phyloP scores from a whole-genome alignment of 1,140 invertebrate genomes.

The Chymomyza costata region DNA sequence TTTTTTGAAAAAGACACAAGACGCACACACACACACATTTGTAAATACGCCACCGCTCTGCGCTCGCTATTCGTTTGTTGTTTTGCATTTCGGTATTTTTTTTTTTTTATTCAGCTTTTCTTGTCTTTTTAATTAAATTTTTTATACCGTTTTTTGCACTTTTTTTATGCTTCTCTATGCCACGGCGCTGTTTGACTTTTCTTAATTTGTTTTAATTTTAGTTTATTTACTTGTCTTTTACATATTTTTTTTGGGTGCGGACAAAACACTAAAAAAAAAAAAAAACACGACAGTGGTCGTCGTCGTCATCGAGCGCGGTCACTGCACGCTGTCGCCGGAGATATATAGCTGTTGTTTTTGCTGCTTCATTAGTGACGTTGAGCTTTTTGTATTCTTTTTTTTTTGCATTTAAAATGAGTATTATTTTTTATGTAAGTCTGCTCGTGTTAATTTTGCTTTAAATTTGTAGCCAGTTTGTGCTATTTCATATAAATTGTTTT shows the following conservation, averaged over 20 bases:
- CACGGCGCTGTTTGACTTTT: conserved; percentile 30
- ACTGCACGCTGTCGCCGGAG: conserved; percentile 15
- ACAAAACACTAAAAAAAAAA: conserved; percentile 38
- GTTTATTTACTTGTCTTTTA: conserved; percentile 35
- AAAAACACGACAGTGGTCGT: conserved; percentile 38
- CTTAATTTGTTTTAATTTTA: conserved; percentile 38
- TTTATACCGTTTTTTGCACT: no score
- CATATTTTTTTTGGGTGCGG: conserved; percentile 52
- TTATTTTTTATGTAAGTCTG: conserved; percentile 11
- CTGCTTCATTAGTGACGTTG: conserved; percentile 4
- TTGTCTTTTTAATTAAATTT: conserved; percentile 11
- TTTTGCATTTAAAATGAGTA: neutral
- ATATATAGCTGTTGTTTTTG: conserved; percentile 20
- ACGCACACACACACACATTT: conserved; percentile 15
- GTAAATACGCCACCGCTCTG: conserved; percentile 25
- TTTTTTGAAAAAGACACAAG: no score
- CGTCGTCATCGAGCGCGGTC: conserved; percentile 41
- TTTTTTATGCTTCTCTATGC: conserved; percentile 31
- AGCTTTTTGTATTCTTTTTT: conserved; percentile 13
- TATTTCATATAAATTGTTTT: conserved; percentile 50
- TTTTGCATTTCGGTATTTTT: no score
- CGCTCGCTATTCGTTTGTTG: conserved; percentile 32
- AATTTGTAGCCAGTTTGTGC: conserved; percentile 9
- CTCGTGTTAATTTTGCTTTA: no score
- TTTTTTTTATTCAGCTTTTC: conserved; percentile 20